phyloP scores from a whole-genome alignment of 2,797 vertebrate genomes.

The Sebastes alutus region DNA sequence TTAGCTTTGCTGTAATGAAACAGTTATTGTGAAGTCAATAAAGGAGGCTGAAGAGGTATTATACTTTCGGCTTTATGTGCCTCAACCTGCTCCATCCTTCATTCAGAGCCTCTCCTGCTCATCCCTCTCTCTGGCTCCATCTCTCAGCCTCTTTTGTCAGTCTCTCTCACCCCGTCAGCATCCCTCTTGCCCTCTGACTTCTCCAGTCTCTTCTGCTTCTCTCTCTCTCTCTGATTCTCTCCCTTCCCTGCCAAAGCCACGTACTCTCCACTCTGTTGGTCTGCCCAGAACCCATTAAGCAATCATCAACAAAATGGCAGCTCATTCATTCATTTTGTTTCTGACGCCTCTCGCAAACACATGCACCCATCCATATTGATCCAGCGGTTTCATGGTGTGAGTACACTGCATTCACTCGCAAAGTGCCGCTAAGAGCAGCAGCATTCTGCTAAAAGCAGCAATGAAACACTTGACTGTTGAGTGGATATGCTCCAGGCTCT shows the following conservation, averaged over 20 bases:
- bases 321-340: conserved; percentile 31
- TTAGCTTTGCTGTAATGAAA: background rate
- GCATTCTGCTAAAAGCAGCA: conserved; percentile 54
- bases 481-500: conserved; percentile 45
- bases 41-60: background rate
- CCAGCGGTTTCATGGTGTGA: background rate
- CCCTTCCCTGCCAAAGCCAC: background rate
- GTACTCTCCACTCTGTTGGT: background rate
- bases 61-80: background rate
- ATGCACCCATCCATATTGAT: conserved; percentile 1
- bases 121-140: background rate
- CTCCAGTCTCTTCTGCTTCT: background rate
- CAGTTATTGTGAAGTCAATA: background rate
- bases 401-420: conserved; percentile 22
- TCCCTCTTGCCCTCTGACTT: background rate
- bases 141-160: background rate
- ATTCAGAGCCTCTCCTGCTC: background rate
- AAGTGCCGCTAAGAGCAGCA: conserved; percentile 22
- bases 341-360: background rate
- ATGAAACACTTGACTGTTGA: conserved; percentile 53
- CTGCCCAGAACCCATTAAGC: conserved; percentile 36
- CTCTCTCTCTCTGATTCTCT: background rate
- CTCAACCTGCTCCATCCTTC: background rate
- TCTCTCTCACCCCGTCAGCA: background rate
- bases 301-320: conserved; percentile 26